Evolutionary conservation across 2,797 vertebrate genomes (phyloP), one percentile per base, ranked within the genome.

Genomic region (Lutra lutra): DNA sequence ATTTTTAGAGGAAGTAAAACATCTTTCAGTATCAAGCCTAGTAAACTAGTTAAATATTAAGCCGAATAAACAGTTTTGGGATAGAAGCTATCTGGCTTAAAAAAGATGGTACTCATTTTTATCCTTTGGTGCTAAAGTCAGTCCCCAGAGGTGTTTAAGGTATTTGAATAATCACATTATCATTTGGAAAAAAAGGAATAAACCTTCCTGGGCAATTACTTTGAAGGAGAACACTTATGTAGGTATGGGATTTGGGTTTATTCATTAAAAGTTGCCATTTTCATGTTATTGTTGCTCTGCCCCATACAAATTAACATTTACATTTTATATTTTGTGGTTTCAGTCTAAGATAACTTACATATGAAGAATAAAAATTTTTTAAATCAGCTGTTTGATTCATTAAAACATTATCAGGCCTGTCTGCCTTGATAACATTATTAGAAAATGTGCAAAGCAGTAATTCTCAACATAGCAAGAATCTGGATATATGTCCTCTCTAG

Each of bases 221-320:
- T 58, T 68, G 40, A 93, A 94, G 6, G 23, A 35, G 9, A 68
- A 43, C 1, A 54, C 3, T 96, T 75, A 56, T 0, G 7, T 35
- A 68, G 38, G 21, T 70, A 64, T 79, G 54, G 5, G 7, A 62
- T 91, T 70, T 58, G 27, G 11, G 1, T 54, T 89, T 60, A 2
- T 51, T 89, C 94, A 83, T 51, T 92, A 94, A 96, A 86, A 84
- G 83, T 2, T 83, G 38, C 14, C 14, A 85, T 82, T 90, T 96
- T 68, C 95, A 54, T 72, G 11, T 86, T 88, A 70, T 48, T 90
- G 35, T 32, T 91, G 9, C 20, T 70, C 18, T 70, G 11, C 1
- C 2, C 7, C 7, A 29, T 21, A 88, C 0, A 85, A 77, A 94
- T 82, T 75, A 82, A 72, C 6, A 75, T 90, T 77, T 56, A 48